A percentile compares a stretch with the other conserved stretches of the same genome.
Evolutionary conservation across 2,797 vertebrate genomes (phyloP).

Genomic region (Halcyon smyrnensis): DNA sequence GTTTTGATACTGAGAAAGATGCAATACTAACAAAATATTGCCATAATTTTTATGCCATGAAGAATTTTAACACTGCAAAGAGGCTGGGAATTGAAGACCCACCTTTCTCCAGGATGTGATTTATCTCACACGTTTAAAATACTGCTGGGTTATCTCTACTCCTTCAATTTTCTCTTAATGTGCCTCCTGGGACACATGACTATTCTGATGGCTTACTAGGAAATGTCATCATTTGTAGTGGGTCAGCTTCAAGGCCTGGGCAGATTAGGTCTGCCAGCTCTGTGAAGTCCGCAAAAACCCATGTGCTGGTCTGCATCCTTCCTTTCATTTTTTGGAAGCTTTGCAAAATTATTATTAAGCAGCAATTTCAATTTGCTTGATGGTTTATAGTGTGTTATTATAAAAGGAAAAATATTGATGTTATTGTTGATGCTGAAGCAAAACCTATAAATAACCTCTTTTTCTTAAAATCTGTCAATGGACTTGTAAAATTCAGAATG

Average conservation of each 20-base stretch:
- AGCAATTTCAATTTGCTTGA: neutral
- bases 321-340: neutral
- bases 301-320: neutral
- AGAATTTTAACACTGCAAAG: neutral
- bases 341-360: neutral
- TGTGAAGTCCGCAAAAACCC: neutral
- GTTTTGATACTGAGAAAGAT: neutral
- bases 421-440: neutral
- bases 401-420: neutral
- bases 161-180: neutral
- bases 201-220: neutral
- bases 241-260: neutral
- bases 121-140: neutral
- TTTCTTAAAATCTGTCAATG: neutral
- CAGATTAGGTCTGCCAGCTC: neutral
- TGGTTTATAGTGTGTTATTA: neutral
- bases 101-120: neutral
- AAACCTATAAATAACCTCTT: neutral
- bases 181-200: neutral
- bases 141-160: neutral
- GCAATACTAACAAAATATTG: neutral
- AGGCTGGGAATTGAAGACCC: neutral
- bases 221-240: neutral
- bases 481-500: neutral
- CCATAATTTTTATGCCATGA: neutral